phyloP scores from a whole-genome alignment of 1,140 invertebrate genomes.

The Chrysomallon squamiferum region DNA sequence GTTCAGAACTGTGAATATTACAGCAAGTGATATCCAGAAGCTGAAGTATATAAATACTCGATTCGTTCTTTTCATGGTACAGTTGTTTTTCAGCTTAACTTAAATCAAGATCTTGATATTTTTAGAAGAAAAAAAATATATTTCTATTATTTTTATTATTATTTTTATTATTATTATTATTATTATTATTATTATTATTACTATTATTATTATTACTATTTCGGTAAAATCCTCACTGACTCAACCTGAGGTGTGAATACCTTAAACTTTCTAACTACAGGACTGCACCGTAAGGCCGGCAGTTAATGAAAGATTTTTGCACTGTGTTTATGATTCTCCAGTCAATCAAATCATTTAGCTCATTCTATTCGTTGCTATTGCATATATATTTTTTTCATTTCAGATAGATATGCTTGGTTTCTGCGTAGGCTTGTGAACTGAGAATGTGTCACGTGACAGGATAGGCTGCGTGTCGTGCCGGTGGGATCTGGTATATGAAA shows the following conservation, averaged over 20 bases:
- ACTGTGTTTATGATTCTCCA: not conserved
- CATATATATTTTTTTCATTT: too few species aligned
- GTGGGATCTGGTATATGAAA: too few species aligned
- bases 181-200: not conserved
- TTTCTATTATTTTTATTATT: not conserved
- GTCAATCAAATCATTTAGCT: not conserved
- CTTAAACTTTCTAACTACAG: not conserved
- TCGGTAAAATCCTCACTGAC: not conserved
- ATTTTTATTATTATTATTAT: not conserved
- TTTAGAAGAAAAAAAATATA: not conserved
- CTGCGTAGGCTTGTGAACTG: too few species aligned
- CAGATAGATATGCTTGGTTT: too few species aligned
- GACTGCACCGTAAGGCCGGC: not conserved
- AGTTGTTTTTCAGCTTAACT: not conserved
- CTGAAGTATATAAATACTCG: conserved; percentile 41
- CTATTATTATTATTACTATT: not conserved
- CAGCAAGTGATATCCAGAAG: conserved; percentile 35
- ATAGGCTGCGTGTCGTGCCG: too few species aligned
- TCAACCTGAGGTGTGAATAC: not conserved
- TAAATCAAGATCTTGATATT: not conserved
- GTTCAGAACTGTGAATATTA: conserved; percentile 37
- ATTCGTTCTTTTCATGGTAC: conserved; percentile 21
- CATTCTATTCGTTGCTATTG: not conserved
- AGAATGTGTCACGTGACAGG: too few species aligned
- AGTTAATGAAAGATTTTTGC: not conserved